Base-by-base conservation (phyloP, 2,888 invertebrate species). In the Congeria kusceri region DNA sequence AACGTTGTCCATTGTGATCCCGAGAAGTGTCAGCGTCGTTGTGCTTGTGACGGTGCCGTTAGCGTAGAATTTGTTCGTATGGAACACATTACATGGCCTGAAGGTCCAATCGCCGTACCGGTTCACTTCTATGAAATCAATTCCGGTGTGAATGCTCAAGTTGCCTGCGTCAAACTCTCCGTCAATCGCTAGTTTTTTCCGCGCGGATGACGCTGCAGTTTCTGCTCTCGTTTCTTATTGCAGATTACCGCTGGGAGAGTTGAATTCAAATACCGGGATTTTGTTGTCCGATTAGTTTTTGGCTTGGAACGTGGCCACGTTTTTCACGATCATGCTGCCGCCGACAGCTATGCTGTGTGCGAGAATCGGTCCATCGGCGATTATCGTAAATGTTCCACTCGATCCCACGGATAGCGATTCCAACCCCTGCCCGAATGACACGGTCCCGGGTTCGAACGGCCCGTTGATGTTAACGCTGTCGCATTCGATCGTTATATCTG, bases 251-350 rank as follows among this genome's bases (percentile, higher is more conserved):
- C 63, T 39, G 3, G 84, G 83, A 11, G 70, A 57, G 53, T 83
- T 75, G 11, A 88, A 63, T 0, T 67, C 56, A 63, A 87, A 78
- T 0, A 49, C 25, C 27, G 77, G 73, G 13, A 87, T 83, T 49
- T 80, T 71, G 18, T n/a, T 9, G 20, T n/a, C 56, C 7, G 13
- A 15, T 20, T 15, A 9, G 18, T 9, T 9, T 27, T 63, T 58
- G 2, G 86, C 83, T 49, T 76, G 58, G 29, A 88, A 79, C 57
- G 72, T 77, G 9, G 71, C 87, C 18, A 80, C 49, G 68, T 87
- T 87, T 28, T n/a, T 68, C 28, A 88, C 73, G 49, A 68, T 71
- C 83, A 86, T 77, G 27, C 69, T 72, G 3, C 88, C 88, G 0
- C 80, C 57, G 28, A 86, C 67, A 11, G 79, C 57, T 20, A 85